Base-by-base conservation (phyloP, 2,113 vertebrate genomes). In the Deroptyus accipitrinus region DNA sequence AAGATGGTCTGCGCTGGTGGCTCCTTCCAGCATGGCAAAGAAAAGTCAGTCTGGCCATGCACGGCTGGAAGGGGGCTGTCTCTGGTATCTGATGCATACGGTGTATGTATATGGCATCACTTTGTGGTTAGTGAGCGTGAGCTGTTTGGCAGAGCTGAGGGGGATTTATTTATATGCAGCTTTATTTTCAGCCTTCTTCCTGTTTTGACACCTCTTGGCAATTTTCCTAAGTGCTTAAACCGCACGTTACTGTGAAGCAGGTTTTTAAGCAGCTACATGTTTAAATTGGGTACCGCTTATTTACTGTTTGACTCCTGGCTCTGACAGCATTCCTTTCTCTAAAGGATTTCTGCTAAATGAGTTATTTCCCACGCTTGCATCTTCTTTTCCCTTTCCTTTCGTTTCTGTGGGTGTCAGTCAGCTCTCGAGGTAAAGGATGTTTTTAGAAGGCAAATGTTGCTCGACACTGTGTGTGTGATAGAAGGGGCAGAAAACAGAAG, bases 141-240 rank as follows among this genome's bases (percentile, higher is more conserved):
- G 70, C 9, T 25, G 41, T 28, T 10, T 91, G 78, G 48, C 64
- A 84, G 93, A 63, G 49, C 57, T 85, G 44, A 69, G 72, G 52
- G 67, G 76, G 85, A 67, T 93, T 96, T 96, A 92, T 92, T 95
- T 92, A 79, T 39, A 5, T 83, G 85, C 57, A 51, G 39, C 90
- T 68, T 93, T 93, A 86, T 94, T 95, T 94, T 64, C 92, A 86
- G 59, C 6, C 76, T 95, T 20, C 54, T 92, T 92, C 75, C 73
- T 94, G 74, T 97, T 97, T 97, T 96, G 96, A 96, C 95, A 96
- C 93, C 94, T 95, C 87, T 68, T 97, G 96, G 94, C 94, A 94
- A 83, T 96, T 94, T 88, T 83, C 89, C 92, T 70, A 80, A 94
- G 91, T 92, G 89, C 92, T 92, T 94, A 88, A 97, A 82, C 73